Evolutionary conservation across 1,140 invertebrate species (phyloP).

Genomic region (Macrocentrus cingulum): DNA sequence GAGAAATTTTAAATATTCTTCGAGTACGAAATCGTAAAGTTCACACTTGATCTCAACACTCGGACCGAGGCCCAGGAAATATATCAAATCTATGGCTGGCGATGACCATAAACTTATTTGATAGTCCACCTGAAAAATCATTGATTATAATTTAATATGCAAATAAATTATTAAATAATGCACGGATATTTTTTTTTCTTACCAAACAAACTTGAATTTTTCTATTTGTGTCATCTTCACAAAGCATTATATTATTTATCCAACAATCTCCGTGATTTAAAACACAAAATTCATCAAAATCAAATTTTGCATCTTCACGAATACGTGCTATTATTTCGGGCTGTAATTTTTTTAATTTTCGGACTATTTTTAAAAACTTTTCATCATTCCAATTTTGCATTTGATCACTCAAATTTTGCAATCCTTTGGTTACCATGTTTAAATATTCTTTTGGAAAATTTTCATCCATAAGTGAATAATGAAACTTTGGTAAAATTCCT

Average conservation of each 20-base stretch:
- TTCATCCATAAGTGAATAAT: conserved; percentile 29
- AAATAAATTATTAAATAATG: background rate
- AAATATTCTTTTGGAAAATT: conserved; percentile 28
- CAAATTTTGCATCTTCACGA: conserved; percentile 39
- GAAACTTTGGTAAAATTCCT: background rate
- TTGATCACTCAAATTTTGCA: conserved; percentile 19
- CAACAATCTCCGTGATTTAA: conserved; percentile 49
- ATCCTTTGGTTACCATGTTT: conserved; percentile 25
- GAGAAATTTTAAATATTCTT: conserved; percentile 28
- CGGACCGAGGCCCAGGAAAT: conserved; percentile 53
- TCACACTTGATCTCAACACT: conserved; percentile 27
- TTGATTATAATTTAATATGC: too few relatives aligned
- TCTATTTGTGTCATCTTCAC: conserved; percentile 28
- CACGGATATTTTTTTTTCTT: conserved; percentile 11
- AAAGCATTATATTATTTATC: conserved; percentile 45
- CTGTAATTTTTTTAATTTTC: conserved; percentile 7
- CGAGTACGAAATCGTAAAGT: conserved; percentile 27
- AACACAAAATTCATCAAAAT: conserved; percentile 35
- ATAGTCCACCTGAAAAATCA: conserved; percentile 50
- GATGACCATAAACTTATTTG: conserved; percentile 53
- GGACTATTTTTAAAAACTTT: conserved; percentile 7
- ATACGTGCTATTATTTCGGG: conserved; percentile 41
- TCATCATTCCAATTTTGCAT: conserved; percentile 26
- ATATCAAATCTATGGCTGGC: conserved; percentile 54
- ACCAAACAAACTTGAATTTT: conserved; percentile 29